Evolutionary conservation across 2,113 vertebrate genomes (phyloP).

Genomic region (Edolisoma coerulescens): DNA sequence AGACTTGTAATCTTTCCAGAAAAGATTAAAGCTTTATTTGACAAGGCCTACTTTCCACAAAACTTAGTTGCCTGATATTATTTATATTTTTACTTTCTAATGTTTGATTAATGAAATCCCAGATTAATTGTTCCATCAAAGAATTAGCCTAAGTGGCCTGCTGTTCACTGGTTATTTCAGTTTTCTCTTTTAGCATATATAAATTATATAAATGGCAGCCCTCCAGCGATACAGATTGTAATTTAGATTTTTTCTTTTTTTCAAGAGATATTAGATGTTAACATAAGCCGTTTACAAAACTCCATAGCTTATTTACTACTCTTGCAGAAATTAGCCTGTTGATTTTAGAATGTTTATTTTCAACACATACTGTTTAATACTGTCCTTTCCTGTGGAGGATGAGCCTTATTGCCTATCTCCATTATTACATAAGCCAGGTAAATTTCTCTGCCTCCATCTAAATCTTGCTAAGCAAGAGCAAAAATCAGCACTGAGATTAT

Average conservation of each 20-base stretch:
- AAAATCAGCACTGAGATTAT: not conserved
- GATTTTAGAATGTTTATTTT: not conserved
- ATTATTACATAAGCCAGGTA: not conserved
- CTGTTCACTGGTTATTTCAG: not conserved
- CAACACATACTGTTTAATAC: not conserved
- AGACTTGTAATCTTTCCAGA: not conserved
- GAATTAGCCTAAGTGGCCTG: not conserved
- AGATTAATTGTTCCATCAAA: not conserved
- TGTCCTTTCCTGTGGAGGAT: not conserved
- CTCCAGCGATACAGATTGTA: not conserved
- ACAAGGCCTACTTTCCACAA: not conserved
- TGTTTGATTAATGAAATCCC: not conserved
- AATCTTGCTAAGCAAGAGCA: not conserved
- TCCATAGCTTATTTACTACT: not conserved
- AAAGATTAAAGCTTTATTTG: not conserved
- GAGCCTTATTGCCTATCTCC: not conserved
- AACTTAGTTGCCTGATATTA: not conserved
- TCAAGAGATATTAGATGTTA: not conserved
- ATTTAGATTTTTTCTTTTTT: not conserved
- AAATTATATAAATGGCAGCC: not conserved
- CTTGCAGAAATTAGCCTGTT: not conserved
- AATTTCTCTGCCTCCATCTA: not conserved
- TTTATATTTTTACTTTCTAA: not conserved
- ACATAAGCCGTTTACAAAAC: not conserved
- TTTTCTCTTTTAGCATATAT: not conserved